Percentiles rank a stretch among this genome's conserved stretches.
Evolutionary conservation across 2,797 vertebrate species (phyloP).

Genomic region (Tiaroga cobitis): DNA sequence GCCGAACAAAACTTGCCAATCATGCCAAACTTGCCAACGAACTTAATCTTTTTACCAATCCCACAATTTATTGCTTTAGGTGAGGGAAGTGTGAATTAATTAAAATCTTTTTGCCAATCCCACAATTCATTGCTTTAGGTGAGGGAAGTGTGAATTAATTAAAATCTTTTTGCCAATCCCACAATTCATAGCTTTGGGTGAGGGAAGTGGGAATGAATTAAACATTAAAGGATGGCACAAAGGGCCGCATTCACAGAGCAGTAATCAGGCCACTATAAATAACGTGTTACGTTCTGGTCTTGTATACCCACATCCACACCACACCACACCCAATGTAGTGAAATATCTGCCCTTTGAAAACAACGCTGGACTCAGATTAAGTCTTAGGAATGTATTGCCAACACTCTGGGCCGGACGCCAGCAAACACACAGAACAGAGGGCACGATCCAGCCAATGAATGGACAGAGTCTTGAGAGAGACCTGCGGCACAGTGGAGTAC

Average conservation of each 20-base stretch:
- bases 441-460: constrained; percentile 12
- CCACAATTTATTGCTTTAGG: constrained; percentile 26
- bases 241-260: constrained; percentile 48
- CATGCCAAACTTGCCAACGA: no score
- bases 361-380: constrained; percentile 39
- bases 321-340: constrained; percentile 22
- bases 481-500: constrained; percentile 19
- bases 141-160: constrained; percentile 35
- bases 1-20: neutral
- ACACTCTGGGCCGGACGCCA: constrained; percentile 37
- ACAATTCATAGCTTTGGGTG: constrained; percentile 33
- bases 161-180: neutral
- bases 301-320: constrained; percentile 19
- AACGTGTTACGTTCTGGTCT: constrained; percentile 38
- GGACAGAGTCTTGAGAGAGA: neutral
- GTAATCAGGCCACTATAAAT: constrained; percentile 51
- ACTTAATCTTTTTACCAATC: neutral
- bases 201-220: constrained; percentile 37
- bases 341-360: constrained; percentile 1
- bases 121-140: constrained; percentile 25
- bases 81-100: constrained; percentile 27
- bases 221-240: constrained; percentile 45
- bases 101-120: constrained; percentile 1
- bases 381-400: constrained; percentile 30
- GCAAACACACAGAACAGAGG: constrained; percentile 33